These are phyloP conservation scores for Oscheius myriophilus DNA, from an alignment of 2,888 invertebrate species.

Conservation along the genomic window DNA sequence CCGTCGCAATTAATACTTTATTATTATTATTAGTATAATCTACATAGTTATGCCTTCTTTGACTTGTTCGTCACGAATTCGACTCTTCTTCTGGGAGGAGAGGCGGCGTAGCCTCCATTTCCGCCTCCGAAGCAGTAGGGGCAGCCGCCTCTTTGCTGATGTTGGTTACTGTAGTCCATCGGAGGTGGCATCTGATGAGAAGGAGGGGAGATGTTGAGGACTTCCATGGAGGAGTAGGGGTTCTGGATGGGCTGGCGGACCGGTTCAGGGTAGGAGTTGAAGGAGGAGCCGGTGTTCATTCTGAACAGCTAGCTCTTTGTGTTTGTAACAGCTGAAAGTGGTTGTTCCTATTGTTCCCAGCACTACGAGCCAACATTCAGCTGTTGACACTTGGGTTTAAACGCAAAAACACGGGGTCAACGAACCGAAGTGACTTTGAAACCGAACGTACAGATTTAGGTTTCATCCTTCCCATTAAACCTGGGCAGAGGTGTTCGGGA, in stretches of 20 bases:
- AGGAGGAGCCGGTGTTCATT: constrained; percentile 16
- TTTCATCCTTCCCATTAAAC: too few relatives aligned
- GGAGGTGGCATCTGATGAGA: constrained; percentile 9
- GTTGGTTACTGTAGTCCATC: not conserved
- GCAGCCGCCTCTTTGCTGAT: constrained; percentile 19
- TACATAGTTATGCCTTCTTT: not conserved
- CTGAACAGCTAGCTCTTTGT: not conserved
- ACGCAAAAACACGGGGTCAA: too few relatives aligned
- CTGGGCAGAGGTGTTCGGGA: too few relatives aligned
- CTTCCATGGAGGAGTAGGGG: constrained; percentile 2
- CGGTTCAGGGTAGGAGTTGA: constrained; percentile 7
- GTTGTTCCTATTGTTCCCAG: not conserved
- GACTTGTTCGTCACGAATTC: constrained; percentile 15
- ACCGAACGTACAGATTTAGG: too few relatives aligned
- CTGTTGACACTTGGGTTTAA: not conserved
- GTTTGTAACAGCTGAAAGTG: not conserved
- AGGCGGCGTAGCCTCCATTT: constrained; percentile 16
- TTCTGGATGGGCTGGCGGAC: not conserved
- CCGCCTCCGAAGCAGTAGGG: constrained; percentile 29
- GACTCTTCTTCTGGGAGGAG: constrained; percentile 12
- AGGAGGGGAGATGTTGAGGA: not conserved
- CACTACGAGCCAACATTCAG: not conserved
- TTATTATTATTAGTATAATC: not conserved
- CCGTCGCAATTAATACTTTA: not conserved
- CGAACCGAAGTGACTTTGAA: too few relatives aligned